These are phyloP conservation scores for Poeciliopsis retropinna DNA, from an alignment of 2,113 vertebrate genomes.

Conservation along the genomic window DNA sequence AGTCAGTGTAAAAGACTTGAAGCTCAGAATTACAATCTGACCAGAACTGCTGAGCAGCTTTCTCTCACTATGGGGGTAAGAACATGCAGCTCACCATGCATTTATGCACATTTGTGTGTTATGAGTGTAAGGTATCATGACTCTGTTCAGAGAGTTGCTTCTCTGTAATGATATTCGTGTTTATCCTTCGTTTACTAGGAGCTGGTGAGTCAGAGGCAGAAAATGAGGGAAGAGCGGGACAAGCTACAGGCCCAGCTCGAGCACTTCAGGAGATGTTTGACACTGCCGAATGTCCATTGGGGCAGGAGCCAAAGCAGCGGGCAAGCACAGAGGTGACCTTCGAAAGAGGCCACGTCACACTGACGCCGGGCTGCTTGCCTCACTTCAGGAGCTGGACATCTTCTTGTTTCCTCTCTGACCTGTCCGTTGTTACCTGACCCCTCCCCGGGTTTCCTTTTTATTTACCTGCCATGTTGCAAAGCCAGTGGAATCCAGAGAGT, in stretches of 20 bases:
- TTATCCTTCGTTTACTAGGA: conserved; percentile 78
- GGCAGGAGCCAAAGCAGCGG: conserved; percentile 90
- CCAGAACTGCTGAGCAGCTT: conserved; percentile 91
- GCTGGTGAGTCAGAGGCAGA: conserved; percentile 92
- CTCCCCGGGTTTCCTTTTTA: conserved; percentile 20
- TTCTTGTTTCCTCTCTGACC: conserved; percentile 31
- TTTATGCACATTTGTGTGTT: not conserved
- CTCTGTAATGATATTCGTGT: conserved; percentile 8
- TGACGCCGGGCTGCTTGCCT: conserved; percentile 23
- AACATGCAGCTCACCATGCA: not conserved
- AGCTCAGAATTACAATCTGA: conserved; percentile 93
- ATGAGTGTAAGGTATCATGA: not conserved
- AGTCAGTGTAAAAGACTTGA: conserved; percentile 93
- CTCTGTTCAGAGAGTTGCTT: not conserved
- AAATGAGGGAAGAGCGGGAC: conserved; percentile 90
- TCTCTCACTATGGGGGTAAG: conserved; percentile 96
- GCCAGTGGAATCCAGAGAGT: conserved; percentile 23
- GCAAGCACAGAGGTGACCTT: conserved; percentile 86
- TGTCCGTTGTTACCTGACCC: conserved; percentile 23
- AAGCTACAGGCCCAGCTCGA: conserved; percentile 96
- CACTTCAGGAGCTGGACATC: conserved; percentile 37
- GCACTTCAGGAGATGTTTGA: conserved; percentile 98
- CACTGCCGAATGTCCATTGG: conserved; percentile 91
- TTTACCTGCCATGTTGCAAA: conserved; percentile 28
- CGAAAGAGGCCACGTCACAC: conserved; percentile 14